Evolutionary conservation across 2,113 vertebrate genomes (phyloP).

Genomic region (Proterorhinus semilunaris): DNA sequence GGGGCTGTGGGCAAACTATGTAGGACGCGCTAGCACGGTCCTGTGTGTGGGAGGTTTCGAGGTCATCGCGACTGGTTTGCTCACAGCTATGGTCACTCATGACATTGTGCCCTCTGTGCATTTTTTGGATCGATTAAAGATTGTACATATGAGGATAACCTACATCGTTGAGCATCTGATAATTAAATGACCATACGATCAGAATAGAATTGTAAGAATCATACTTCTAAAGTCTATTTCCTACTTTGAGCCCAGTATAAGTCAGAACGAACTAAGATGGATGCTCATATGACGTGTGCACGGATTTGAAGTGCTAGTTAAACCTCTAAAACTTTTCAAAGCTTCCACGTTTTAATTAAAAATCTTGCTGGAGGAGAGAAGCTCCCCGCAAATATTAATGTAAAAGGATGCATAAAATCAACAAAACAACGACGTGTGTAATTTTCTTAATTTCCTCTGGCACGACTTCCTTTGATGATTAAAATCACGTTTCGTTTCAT

Average conservation of each 20-base stretch:
- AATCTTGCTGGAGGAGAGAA: slow-evolving; percentile 67
- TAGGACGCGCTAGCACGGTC: slow-evolving; percentile 23
- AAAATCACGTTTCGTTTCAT: slow-evolving; percentile 76
- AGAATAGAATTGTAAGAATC: too few species aligned
- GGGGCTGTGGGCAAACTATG: slow-evolving; percentile 23
- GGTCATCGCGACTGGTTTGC: slow-evolving; percentile 65
- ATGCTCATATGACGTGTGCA: neutral
- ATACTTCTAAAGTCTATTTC: too few species aligned
- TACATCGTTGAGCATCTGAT: too few species aligned
- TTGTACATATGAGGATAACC: too few species aligned
- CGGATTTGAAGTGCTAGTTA: slow-evolving; percentile 16
- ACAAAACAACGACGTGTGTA: slow-evolving; percentile 75
- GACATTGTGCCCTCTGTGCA: slow-evolving; percentile 57
- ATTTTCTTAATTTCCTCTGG: slow-evolving; percentile 75
- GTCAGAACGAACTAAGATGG: neutral
- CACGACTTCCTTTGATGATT: slow-evolving; percentile 78
- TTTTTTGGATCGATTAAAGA: slow-evolving; percentile 51
- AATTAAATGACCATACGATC: too few species aligned
- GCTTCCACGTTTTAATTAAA: slow-evolving; percentile 70
- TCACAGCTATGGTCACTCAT: slow-evolving; percentile 50
- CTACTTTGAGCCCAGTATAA: neutral
- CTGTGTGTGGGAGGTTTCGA: slow-evolving; percentile 61
- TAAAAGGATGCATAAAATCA: slow-evolving; percentile 70
- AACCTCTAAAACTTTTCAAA: slow-evolving; percentile 58
- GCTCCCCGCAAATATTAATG: slow-evolving; percentile 70